These are phyloP conservation scores for Odontophorus gujanensis DNA, from an alignment of 2,113 vertebrate genomes.

Conservation along the genomic window DNA sequence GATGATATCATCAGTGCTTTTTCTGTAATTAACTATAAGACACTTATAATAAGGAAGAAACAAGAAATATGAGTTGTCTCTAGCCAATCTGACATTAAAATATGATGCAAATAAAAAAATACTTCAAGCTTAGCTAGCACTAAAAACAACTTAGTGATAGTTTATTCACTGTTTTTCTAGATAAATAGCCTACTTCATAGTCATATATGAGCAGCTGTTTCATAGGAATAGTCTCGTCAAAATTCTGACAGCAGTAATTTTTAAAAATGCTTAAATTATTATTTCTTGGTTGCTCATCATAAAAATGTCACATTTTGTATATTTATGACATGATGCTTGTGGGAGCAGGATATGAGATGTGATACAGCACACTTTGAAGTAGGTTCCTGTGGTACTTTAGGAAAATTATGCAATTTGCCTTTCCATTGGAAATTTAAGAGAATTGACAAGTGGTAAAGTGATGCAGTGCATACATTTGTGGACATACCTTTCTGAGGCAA, in stretches of 20 bases:
- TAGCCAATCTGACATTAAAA: neutral
- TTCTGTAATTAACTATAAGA: neutral
- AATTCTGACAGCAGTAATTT: constrained; percentile 51
- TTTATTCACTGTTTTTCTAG: neutral
- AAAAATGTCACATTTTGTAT: neutral
- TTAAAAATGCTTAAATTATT: constrained; percentile 27
- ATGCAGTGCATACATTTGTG: neutral
- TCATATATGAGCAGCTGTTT: constrained; percentile 15
- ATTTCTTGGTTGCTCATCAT: constrained; percentile 30
- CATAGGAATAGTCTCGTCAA: constrained; percentile 5
- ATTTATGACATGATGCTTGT: neutral
- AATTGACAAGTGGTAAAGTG: neutral
- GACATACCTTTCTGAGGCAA: neutral
- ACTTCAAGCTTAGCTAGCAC: neutral
- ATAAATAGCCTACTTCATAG: constrained; percentile 24
- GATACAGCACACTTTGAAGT: neutral
- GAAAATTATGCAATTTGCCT: neutral
- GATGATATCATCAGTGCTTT: neutral
- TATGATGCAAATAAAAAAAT: neutral
- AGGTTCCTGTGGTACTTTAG: neutral
- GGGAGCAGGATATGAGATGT: neutral
- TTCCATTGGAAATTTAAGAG: neutral
- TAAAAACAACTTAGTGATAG: neutral
- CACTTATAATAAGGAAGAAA: neutral
- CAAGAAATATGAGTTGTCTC: neutral